Evolutionary conservation across 2,797 vertebrate species (phyloP), one percentile per base, ranked within the genome.

Genomic region (Microctenopoma lineatum): DNA sequence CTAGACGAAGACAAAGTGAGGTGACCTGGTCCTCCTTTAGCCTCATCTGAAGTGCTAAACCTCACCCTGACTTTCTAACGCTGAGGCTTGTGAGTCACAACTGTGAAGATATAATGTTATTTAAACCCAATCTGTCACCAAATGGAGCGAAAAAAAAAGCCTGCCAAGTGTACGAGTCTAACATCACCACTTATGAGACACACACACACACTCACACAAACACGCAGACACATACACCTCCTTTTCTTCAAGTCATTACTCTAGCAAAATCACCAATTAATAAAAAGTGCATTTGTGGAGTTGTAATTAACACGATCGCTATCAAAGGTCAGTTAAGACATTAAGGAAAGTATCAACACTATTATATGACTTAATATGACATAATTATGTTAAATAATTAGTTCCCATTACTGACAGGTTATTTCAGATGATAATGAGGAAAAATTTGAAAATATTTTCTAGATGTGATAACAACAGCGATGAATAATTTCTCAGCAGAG

Each of bases 91-190:
- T 89, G 90, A 92, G 88, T 93, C 88, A 90, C 90, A 91, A 90
- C 89, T 90, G 90, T 90, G 90, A 93, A 91, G 66, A 89, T 82
- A 80, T 83, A 80, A 90, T 86, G 84, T 87, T 89, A 89, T 90
- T 92, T 90, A 92, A 92, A 90, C 79, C 84, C 86, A 91, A 92
- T 92, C 90, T 93, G 91, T 90, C 90, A 90, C 90, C 91, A 87
- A 88, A 80, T 87, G 84, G 86, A 89, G 87, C 34, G 71, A 59
- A 67, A 67, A 32, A 27, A 25, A 44, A 76, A 87, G 69, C 87
- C 89, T 87, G 88, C 90, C 88, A 90, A 90, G 71, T 86, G 82
- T 73, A 88, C 81, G 88, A 87, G 58, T 87, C 86, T 84, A 89
- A 89, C 80, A 89, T 90, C 76, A 74, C 77, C 73, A 75, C 73